Evolutionary conservation across 2,113 vertebrate genomes (phyloP).

Genomic region (Mobula hypostoma): DNA sequence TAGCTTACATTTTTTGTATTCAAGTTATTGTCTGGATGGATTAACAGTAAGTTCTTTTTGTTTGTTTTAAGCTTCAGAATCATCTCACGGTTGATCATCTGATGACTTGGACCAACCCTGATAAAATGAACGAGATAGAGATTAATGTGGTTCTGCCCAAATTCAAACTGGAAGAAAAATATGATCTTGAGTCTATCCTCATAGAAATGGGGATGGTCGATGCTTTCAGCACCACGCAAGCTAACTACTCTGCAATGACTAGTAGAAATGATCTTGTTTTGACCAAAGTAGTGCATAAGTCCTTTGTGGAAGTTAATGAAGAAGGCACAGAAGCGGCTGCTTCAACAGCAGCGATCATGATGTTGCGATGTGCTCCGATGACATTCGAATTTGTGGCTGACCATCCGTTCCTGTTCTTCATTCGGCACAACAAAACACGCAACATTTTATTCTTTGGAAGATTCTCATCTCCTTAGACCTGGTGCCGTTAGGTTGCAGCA

Average conservation of each 20-base stretch:
- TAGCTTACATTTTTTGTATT: not conserved
- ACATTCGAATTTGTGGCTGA: constrained; percentile 49
- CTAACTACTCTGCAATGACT: constrained; percentile 76
- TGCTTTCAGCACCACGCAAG: constrained; percentile 51
- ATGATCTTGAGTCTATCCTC: constrained; percentile 60
- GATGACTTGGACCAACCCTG: constrained; percentile 59
- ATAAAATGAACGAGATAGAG: constrained; percentile 53
- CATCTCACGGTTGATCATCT: constrained; percentile 65
- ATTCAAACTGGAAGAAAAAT: constrained; percentile 68
- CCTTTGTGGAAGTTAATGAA: constrained; percentile 79
- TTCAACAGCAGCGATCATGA: constrained; percentile 59
- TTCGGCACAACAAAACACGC: constrained; percentile 54
- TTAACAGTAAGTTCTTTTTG: not conserved
- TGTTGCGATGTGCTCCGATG: constrained; percentile 46
- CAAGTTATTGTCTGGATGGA: too few species aligned
- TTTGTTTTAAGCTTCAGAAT: constrained; percentile 60
- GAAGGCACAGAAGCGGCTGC: constrained; percentile 77
- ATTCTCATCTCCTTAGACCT: constrained; percentile 51
- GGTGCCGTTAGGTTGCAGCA: too few species aligned
- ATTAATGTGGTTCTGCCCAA: constrained; percentile 64
- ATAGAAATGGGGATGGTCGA: constrained; percentile 68
- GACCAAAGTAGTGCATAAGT: constrained; percentile 75
- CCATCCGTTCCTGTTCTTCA: constrained; percentile 63
- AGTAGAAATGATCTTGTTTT: constrained; percentile 58
- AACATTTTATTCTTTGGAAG: constrained; percentile 60